A percentile compares a stretch with the other conserved stretches of the same genome.
These are phyloP conservation scores for Cosmia pyralina DNA, from an alignment of 2,888 invertebrate species.

Conservation along the genomic window DNA sequence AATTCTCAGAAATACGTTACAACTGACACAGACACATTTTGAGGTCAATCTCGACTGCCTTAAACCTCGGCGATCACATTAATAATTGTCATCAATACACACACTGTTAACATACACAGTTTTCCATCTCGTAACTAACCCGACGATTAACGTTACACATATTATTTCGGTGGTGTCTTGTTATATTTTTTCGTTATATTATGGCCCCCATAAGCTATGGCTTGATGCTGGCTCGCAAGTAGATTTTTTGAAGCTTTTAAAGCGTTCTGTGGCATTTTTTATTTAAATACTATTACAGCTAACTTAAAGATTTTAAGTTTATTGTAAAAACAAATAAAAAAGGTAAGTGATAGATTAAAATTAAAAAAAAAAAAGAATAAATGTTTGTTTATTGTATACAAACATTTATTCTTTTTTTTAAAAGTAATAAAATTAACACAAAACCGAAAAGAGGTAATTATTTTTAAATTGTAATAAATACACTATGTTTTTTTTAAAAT, in stretches of 20 bases:
- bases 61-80: constrained; percentile 3
- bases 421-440: background rate
- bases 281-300: too few relatives aligned
- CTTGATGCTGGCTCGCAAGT: constrained; percentile 63
- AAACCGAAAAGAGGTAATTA: background rate
- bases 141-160: constrained; percentile 50
- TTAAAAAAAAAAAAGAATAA: background rate
- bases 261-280: constrained; percentile 48
- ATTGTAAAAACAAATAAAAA: background rate
- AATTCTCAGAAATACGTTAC: constrained; percentile 1
- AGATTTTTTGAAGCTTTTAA: constrained; percentile 43
- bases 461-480: background rate
- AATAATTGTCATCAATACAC: constrained; percentile 45
- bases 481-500: background rate
- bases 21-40: constrained; percentile 15
- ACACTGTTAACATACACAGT: constrained; percentile 45
- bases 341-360: background rate
- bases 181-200: constrained; percentile 54
- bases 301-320: background rate
- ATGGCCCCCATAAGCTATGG: constrained; percentile 53
- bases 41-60: background rate
- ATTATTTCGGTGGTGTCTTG: constrained; percentile 62
- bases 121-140: constrained; percentile 63
- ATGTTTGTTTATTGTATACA: background rate
- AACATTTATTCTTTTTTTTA: too few relatives aligned